phyloP scores from a whole-genome alignment of 2,888 invertebrate genomes.

The Trachelus stipa region DNA sequence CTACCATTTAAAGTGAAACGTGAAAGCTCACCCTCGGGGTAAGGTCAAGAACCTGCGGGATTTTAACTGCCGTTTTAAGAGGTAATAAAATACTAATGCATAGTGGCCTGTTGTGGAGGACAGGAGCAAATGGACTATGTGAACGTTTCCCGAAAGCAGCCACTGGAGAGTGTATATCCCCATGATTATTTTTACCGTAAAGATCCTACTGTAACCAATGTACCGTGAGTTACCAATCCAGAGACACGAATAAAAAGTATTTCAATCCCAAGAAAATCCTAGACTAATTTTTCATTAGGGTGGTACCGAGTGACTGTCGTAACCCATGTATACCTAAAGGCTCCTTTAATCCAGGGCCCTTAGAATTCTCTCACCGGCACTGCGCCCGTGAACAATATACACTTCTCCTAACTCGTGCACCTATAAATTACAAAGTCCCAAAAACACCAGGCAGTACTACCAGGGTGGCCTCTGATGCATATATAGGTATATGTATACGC shows the following conservation, averaged over 20 bases:
- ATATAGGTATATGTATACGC: not conserved
- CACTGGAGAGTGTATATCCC: not conserved
- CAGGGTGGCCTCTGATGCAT: not conserved
- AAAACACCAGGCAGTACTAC: not conserved
- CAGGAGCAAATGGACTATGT: not conserved
- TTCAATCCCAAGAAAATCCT: not conserved
- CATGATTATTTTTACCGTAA: not conserved
- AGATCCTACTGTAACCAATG: not conserved
- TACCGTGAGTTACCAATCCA: not conserved
- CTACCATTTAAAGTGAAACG: not conserved
- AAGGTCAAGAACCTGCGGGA: slow-evolving; percentile 4
- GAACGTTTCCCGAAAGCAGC: not conserved
- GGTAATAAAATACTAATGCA: slow-evolving; percentile 8
- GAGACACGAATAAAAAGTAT: not conserved
- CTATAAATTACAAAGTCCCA: not conserved
- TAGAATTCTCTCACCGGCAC: not conserved
- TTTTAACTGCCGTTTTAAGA: slow-evolving; percentile 6
- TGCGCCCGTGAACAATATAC: not conserved
- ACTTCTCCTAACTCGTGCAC: not conserved
- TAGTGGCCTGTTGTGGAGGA: not conserved
- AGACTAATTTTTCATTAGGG: not conserved
- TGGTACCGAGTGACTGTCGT: not conserved
- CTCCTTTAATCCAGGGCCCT: not conserved
- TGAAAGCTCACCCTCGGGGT: not conserved
- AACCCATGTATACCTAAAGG: not conserved